These are phyloP conservation scores for Marisa cornuarietis DNA, from an alignment of 1,140 invertebrate genomes.

Conservation along the genomic window DNA sequence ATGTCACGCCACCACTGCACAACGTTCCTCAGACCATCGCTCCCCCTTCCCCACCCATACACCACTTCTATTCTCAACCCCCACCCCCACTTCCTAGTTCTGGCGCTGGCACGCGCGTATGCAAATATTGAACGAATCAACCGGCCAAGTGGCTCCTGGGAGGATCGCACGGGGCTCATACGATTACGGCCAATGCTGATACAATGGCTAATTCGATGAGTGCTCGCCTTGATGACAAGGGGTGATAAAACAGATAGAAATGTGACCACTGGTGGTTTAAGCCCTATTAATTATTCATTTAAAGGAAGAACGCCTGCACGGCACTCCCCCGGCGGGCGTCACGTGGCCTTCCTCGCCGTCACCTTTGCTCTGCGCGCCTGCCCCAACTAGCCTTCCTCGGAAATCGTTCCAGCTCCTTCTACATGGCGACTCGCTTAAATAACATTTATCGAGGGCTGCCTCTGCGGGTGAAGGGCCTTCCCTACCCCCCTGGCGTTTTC, in stretches of 20 bases:
- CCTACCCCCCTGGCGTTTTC: not conserved
- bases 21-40: too few relatives aligned
- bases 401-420: too few relatives aligned
- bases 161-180: constrained; percentile 7
- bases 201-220: constrained; percentile 18
- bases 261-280: constrained; percentile 13
- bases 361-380: too few relatives aligned
- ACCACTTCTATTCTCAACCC: too few relatives aligned
- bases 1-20: too few relatives aligned
- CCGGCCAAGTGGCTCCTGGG: not conserved
- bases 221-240: constrained; percentile 12
- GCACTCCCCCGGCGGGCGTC: too few relatives aligned
- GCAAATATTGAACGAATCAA: constrained; percentile 24
- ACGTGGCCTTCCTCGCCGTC: too few relatives aligned
- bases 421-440: constrained; percentile 5
- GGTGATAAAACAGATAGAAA: constrained; percentile 17
- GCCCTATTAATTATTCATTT: constrained; percentile 26
- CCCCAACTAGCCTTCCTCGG: too few relatives aligned
- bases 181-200: constrained; percentile 20
- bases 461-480: not conserved
- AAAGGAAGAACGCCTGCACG: not conserved
- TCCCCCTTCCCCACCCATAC: too few relatives aligned
- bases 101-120: constrained; percentile 3
- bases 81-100: too few relatives aligned
- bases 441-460: constrained; percentile 15